Evolutionary conservation across 2,797 vertebrate species (phyloP).

Genomic region (Chelon labrosus): DNA sequence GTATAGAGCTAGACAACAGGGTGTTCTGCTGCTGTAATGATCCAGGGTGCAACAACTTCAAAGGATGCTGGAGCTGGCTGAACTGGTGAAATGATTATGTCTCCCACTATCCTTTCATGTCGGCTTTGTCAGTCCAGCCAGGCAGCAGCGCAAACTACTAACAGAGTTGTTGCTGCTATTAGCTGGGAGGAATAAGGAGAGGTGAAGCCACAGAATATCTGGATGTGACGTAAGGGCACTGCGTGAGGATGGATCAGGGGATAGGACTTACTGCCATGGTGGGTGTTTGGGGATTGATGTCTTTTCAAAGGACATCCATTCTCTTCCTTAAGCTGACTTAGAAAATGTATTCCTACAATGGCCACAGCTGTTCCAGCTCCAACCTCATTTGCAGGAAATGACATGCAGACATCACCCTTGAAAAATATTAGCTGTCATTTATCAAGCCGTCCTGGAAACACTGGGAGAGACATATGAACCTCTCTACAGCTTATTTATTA

Average conservation of each 20-base stretch:
- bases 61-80: slow-evolving; percentile 63
- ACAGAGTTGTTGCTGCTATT: slow-evolving; percentile 81
- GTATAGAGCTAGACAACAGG: slow-evolving; percentile 36
- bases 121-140: slow-evolving; percentile 69
- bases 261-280: slow-evolving; percentile 67
- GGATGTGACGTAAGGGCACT: slow-evolving; percentile 61
- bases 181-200: slow-evolving; percentile 73
- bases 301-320: slow-evolving; percentile 66
- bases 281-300: slow-evolving; percentile 71
- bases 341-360: slow-evolving; percentile 51
- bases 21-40: slow-evolving; percentile 69
- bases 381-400: slow-evolving; percentile 62
- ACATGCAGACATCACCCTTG: slow-evolving; percentile 63
- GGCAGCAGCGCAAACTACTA: slow-evolving; percentile 57
- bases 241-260: slow-evolving; percentile 61
- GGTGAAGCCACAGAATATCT: slow-evolving; percentile 69
- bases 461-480: slow-evolving; percentile 53
- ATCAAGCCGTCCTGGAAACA: slow-evolving; percentile 60
- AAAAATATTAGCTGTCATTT: slow-evolving; percentile 59
- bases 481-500: slow-evolving; percentile 69
- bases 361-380: slow-evolving; percentile 36
- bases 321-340: slow-evolving; percentile 63
- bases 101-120: slow-evolving; percentile 72
- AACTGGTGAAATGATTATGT: slow-evolving; percentile 74
- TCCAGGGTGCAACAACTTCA: slow-evolving; percentile 64